These are phyloP conservation scores for Scolanthus callimorphus DNA, from an alignment of 92 coral and sea anemone genomes.

Conservation along the genomic window DNA sequence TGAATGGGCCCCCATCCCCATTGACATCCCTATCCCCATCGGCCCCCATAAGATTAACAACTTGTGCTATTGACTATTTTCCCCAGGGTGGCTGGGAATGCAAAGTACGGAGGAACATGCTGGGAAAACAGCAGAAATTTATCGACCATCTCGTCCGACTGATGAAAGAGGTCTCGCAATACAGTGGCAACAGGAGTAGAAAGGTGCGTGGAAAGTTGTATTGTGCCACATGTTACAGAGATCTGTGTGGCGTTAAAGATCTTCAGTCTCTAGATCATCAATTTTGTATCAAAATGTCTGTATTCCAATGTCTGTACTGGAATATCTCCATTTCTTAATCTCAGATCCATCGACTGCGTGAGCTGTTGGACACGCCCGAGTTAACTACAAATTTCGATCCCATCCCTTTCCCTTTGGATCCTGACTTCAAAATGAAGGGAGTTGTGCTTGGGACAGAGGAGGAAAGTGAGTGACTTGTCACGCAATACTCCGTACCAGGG, in stretches of 20 bases:
- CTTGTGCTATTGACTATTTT: too few species aligned
- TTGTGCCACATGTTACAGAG: too few species aligned
- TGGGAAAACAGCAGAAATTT: slow-evolving; percentile 82
- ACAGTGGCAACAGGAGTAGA: slow-evolving; percentile 78
- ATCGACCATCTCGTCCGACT: slow-evolving; percentile 60
- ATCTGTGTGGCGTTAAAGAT: too few species aligned
- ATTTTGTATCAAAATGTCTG: slow-evolving; percentile 78
- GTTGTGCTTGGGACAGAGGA: slow-evolving; percentile 73
- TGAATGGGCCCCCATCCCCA: too few species aligned
- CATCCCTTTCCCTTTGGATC: slow-evolving; percentile 89
- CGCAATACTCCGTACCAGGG: too few species aligned
- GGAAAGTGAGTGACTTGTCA: slow-evolving; percentile 78
- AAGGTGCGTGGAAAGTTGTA: slow-evolving; percentile 49
- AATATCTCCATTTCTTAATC: not conserved
- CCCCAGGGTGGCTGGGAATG: slow-evolving; percentile 85
- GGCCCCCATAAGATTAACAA: too few species aligned
- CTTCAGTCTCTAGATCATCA: too few species aligned
- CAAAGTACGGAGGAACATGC: slow-evolving; percentile 87
- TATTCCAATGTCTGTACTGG: slow-evolving; percentile 79
- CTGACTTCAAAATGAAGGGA: slow-evolving; percentile 88
- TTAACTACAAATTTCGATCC: slow-evolving; percentile 53
- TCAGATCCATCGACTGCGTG: slow-evolving; percentile 84
- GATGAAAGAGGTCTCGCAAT: slow-evolving; percentile 91
- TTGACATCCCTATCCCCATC: too few species aligned
- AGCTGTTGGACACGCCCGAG: slow-evolving; percentile 80